Evolutionary conservation across 2,888 invertebrate species (phyloP), one percentile per base, ranked within the genome.

Genomic region (Drosophila gaucha): DNA sequence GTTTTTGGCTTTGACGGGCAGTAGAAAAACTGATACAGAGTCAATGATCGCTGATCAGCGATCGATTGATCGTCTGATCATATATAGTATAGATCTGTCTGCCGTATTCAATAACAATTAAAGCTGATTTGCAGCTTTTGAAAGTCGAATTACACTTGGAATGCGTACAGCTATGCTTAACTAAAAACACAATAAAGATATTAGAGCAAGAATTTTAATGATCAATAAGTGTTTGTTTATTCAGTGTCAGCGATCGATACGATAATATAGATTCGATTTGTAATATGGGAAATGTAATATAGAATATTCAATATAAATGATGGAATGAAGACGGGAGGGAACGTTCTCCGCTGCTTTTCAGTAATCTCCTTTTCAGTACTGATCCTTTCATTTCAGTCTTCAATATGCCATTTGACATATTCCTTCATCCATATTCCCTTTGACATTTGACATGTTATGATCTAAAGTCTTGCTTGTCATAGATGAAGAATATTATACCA

Each of bases 41-140:
- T 73, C 67, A 73, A 67, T 16, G 78, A 58, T 74, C 78, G 59
- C 26, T 41, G 39, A 31, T 63, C 41, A 31, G 22, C n/a, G 57
- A 44, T 78, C 58, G 50, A 41, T 26, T 43, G 28, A 62, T 52
- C 64, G 69, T 69, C 57, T 35, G 33, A 47, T 51, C 51, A 9
- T 18, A 9, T 36, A 47, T 20, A 31, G 3, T 30, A 51, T 30
- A 20, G 14, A 14, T 38, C 54, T 50, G 30, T 33, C 41, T 41
- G 35, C 14, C 12, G 5, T 35, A 28, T 54, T 71, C 33, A 20
- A 52, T 55, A 55, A 44, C 47, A 51, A 43, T 65, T 47, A 14
- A 38, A 58, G 16, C 49, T 41, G 69, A 46, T 62, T 67, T 47
- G 14, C 39, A 46, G n/a, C 12, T 9, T 50, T 52, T 69, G 39